These are phyloP conservation scores for Zaprionus camerounensis DNA, from an alignment of 1,140 invertebrate species.

Conservation along the genomic window DNA sequence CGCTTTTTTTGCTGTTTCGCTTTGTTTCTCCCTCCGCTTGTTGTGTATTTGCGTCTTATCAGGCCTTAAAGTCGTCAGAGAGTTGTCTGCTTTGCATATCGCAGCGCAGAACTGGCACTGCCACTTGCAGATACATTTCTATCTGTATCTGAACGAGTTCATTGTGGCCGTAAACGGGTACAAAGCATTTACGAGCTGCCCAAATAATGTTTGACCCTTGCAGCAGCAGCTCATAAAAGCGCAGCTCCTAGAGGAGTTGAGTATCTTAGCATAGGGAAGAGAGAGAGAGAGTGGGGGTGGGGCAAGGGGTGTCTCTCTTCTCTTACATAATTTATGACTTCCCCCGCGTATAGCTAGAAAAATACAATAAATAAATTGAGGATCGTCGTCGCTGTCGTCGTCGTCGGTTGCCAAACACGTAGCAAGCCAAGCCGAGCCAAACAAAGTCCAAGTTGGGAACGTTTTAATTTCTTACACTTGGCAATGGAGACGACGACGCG, in stretches of 20 bases:
- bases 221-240: not conserved
- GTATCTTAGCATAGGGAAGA: not conserved
- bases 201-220: not conserved
- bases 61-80: slow-evolving; percentile 63
- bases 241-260: not conserved
- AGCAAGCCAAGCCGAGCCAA: slow-evolving; percentile 51
- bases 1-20: slow-evolving; percentile 15
- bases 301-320: slow-evolving; percentile 28
- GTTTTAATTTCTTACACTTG: slow-evolving; percentile 82
- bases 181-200: not conserved
- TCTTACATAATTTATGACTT: slow-evolving; percentile 82
- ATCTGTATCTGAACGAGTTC: slow-evolving; percentile 24
- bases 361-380: slow-evolving; percentile 82
- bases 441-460: slow-evolving; percentile 80
- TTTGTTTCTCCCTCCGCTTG: slow-evolving; percentile 9
- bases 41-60: slow-evolving; percentile 60
- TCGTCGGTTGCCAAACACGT: slow-evolving; percentile 73
- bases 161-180: slow-evolving; percentile 2
- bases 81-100: slow-evolving; percentile 63
- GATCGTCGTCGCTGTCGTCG: slow-evolving; percentile 63
- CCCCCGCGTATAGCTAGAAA: slow-evolving; percentile 63
- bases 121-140: slow-evolving; percentile 42
- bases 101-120: slow-evolving; percentile 13
- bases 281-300: no score
- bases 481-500: slow-evolving; percentile 59